Conservation (phyloP, 2,113 vertebrate genomes). For the Indri indri region DNA sequence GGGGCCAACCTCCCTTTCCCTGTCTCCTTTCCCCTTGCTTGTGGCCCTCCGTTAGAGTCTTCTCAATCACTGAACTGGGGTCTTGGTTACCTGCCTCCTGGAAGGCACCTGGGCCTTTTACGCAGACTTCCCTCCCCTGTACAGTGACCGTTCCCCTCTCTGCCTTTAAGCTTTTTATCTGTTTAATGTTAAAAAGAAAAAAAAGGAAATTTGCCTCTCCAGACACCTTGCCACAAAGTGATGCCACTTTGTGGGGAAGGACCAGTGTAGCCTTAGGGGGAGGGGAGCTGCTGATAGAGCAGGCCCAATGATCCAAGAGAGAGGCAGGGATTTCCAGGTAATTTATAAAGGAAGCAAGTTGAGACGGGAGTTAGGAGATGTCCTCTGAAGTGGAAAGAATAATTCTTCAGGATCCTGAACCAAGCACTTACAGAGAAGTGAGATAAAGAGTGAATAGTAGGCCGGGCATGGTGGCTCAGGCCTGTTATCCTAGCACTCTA, state of each 20-base stretch:
- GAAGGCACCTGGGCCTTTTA: slow-evolving; percentile 5
- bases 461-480: too few species aligned
- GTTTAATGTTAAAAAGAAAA: background rate
- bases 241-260: background rate
- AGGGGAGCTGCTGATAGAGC: background rate
- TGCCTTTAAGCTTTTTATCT: background rate
- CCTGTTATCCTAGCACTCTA: background rate
- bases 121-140: background rate
- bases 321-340: background rate
- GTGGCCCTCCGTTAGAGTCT: background rate
- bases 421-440: background rate
- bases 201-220: background rate
- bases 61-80: background rate
- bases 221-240: background rate
- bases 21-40: background rate
- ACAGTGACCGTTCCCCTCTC: background rate
- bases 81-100: background rate
- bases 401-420: background rate
- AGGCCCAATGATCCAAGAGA: background rate
- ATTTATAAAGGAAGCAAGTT: background rate
- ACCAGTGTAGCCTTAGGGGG: background rate
- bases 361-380: background rate
- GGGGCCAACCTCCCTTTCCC: background rate
- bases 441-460: background rate
- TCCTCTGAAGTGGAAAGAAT: background rate